Evolutionary conservation across 1,140 invertebrate genomes (phyloP).

Genomic region (Bradysia coprophila): DNA sequence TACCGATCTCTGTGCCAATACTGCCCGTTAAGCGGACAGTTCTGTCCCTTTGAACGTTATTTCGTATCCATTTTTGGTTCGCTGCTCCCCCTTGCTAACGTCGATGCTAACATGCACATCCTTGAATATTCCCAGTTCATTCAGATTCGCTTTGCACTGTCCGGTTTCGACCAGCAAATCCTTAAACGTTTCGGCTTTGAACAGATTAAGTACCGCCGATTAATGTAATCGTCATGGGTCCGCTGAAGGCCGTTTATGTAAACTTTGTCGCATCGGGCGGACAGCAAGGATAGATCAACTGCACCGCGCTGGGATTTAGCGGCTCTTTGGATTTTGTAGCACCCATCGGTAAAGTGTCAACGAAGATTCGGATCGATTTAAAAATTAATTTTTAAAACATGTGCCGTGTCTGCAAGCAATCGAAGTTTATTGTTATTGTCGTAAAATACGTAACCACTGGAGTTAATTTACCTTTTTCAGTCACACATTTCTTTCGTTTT

Average conservation of each 20-base stretch:
- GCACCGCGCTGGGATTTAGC: background rate
- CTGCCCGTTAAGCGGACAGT: constrained; percentile 17
- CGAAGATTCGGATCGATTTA: no score
- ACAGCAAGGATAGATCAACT: background rate
- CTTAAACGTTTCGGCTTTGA: constrained; percentile 19
- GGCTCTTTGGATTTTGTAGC: background rate
- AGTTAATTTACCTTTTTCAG: no score
- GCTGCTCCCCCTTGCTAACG: constrained; percentile 14
- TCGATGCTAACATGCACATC: constrained; percentile 19
- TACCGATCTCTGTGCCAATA: constrained; percentile 21
- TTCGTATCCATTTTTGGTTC: constrained; percentile 19
- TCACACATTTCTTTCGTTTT: no score
- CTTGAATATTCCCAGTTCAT: constrained; percentile 22
- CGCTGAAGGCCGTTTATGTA: constrained; percentile 17
- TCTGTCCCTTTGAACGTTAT: constrained; percentile 18
- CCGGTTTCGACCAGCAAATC: constrained; percentile 19
- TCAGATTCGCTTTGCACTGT: constrained; percentile 18
- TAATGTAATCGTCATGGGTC: constrained; percentile 22
- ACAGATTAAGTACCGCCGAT: constrained; percentile 16
- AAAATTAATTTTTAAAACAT: no score
- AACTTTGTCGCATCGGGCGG: constrained; percentile 19
- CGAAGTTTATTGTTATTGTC: no score
- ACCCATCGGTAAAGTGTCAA: no score
- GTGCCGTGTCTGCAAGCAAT: no score
- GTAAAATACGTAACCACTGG: no score